Conservation (phyloP, 2,113 vertebrate genomes). For the Mormyrus lacerda region DNA sequence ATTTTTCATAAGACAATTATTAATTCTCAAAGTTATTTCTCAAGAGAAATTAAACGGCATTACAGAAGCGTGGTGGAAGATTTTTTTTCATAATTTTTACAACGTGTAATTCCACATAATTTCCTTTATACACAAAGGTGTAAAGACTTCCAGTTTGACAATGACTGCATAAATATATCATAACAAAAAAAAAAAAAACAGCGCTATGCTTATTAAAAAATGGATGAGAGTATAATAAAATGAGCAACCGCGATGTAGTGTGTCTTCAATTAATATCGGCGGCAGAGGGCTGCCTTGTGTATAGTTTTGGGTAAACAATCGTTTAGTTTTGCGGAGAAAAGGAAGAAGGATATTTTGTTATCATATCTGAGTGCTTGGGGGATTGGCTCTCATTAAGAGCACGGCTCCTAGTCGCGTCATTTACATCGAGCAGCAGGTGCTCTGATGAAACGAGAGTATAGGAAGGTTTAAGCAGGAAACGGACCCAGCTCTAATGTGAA, state of each 20-base stretch:
- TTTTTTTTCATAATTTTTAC: constrained; percentile 8
- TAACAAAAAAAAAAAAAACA: neutral
- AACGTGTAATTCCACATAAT: neutral
- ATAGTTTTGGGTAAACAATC: constrained; percentile 12
- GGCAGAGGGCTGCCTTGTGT: neutral
- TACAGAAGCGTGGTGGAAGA: neutral
- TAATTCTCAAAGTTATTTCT: neutral
- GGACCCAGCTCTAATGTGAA: neutral
- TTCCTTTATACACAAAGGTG: constrained; percentile 1
- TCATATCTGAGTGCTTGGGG: constrained; percentile 19
- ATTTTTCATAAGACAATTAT: constrained; percentile 4
- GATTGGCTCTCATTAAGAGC: constrained; percentile 27
- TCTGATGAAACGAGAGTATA: constrained; percentile 25
- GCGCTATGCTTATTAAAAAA: constrained; percentile 8
- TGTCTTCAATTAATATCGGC: neutral
- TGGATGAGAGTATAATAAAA: neutral
- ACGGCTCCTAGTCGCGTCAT: constrained; percentile 18
- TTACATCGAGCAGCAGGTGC: constrained; percentile 21
- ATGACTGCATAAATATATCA: neutral
- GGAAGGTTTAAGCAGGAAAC: neutral
- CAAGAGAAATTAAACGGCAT: constrained; percentile 9
- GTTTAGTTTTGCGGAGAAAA: neutral
- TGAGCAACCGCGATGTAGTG: neutral
- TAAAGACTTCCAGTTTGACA: constrained; percentile 1
- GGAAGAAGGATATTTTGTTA: constrained; percentile 4